Conservation (phyloP, 2,113 vertebrate genomes). For the Tichodroma muraria region DNA sequence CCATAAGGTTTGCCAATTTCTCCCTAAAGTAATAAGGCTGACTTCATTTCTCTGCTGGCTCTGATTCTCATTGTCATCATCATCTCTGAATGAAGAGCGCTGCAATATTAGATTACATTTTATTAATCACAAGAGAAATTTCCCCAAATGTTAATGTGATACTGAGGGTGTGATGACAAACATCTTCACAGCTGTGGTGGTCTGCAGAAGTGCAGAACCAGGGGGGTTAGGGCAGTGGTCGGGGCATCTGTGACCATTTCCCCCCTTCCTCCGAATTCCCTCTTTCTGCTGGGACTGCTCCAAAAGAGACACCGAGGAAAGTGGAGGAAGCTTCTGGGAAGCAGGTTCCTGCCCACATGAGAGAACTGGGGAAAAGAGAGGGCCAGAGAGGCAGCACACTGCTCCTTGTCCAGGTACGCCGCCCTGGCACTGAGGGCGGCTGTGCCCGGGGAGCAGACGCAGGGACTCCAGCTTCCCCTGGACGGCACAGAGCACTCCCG, state of each 20-base stretch:
- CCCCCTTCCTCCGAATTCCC: background rate
- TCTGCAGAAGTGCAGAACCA: background rate
- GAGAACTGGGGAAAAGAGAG: background rate
- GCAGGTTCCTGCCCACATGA: accelerated
- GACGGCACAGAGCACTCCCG: accelerated
- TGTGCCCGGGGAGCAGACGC: accelerated
- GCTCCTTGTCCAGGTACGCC: accelerated
- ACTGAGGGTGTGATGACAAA: background rate
- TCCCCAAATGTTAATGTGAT: background rate
- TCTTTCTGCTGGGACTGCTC: background rate
- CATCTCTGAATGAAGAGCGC: background rate
- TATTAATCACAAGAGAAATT: background rate
- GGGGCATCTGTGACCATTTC: background rate
- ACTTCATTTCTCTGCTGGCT: background rate
- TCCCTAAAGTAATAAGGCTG: background rate
- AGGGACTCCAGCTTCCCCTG: accelerated
- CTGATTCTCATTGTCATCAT: background rate
- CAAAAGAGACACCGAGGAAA: background rate
- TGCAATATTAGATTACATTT: background rate
- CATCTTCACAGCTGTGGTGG: accelerated
- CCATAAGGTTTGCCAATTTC: background rate
- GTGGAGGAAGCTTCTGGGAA: background rate
- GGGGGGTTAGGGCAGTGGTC: background rate
- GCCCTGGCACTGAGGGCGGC: accelerated
- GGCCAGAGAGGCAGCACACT: background rate